Percentiles rank a stretch among this genome's conserved stretches.
Conservation (phyloP, 2,888 invertebrate genomes). For the Pollenia griseotomentosa region DNA sequence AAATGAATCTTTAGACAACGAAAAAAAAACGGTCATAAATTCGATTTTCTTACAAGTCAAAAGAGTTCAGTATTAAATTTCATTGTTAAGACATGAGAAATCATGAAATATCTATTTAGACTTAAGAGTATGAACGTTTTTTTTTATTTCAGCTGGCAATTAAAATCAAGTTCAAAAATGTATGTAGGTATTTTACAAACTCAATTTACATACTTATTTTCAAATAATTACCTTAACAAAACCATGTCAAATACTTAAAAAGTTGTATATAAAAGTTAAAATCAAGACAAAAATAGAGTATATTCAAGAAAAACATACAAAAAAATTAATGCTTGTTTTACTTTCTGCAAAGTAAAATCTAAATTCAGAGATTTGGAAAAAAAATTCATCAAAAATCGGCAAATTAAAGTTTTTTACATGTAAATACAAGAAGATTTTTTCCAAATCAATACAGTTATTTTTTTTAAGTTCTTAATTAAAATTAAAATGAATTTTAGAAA, state of each 20-base stretch:
- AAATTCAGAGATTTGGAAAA: too few species aligned
- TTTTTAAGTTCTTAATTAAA: too few species aligned
- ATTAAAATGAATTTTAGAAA: too few species aligned
- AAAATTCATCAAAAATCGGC: too few species aligned
- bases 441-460: too few species aligned
- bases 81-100: constrained; percentile 52
- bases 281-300: too few species aligned
- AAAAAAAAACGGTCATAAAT: constrained; percentile 63
- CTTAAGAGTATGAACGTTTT: neutral
- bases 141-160: constrained; percentile 45
- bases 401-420: too few species aligned
- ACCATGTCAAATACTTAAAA: constrained; percentile 42
- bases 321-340: too few species aligned
- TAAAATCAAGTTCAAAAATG: constrained; percentile 44
- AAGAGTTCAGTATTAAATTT: constrained; percentile 63
- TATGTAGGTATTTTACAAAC: neutral
- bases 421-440: too few species aligned
- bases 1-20: constrained; percentile 43
- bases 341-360: too few species aligned
- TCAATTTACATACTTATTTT: constrained; percentile 20
- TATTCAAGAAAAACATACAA: too few species aligned
- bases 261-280: neutral
- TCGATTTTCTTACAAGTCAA: constrained; percentile 59
- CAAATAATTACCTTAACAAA: constrained; percentile 56
- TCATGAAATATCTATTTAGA: constrained; percentile 50